Evolutionary conservation across 2,797 vertebrate genomes (phyloP).

Genomic region (Coccyzus lansbergi): DNA sequence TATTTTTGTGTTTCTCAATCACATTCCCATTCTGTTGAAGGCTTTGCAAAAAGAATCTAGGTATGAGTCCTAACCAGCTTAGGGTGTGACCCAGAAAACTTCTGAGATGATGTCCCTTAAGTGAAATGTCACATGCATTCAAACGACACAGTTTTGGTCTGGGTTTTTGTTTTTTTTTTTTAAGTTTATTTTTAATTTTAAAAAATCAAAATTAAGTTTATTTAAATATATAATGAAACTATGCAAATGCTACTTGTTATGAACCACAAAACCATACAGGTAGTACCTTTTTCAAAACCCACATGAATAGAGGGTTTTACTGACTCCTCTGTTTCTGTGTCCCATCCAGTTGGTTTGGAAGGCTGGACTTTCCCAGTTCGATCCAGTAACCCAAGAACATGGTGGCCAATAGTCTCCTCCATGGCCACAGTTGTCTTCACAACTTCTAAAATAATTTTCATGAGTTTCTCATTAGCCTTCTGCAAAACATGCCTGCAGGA

Average conservation of each 20-base stretch:
- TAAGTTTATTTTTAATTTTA: neutral
- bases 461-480: conserved; percentile 85
- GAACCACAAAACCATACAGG: neutral
- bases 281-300: conserved; percentile 75
- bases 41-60: neutral
- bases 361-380: conserved; percentile 71
- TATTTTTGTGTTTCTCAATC: neutral
- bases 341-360: conserved; percentile 73
- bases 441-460: conserved; percentile 89
- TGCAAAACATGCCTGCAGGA: conserved; percentile 80
- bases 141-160: neutral
- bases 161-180: too few species aligned
- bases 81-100: neutral
- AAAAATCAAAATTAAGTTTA: neutral
- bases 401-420: conserved; percentile 91
- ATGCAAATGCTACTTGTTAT: neutral
- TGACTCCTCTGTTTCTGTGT: conserved; percentile 62
- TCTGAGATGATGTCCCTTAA: neutral
- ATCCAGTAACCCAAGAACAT: conserved; percentile 86
- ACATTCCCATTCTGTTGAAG: neutral
- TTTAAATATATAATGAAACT: neutral
- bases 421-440: conserved; percentile 91
- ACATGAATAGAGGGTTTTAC: conserved; percentile 50
- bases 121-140: neutral
- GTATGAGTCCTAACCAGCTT: neutral